phyloP scores from a whole-genome alignment of 2,113 vertebrate species.

The Gallinago jamesoni region DNA sequence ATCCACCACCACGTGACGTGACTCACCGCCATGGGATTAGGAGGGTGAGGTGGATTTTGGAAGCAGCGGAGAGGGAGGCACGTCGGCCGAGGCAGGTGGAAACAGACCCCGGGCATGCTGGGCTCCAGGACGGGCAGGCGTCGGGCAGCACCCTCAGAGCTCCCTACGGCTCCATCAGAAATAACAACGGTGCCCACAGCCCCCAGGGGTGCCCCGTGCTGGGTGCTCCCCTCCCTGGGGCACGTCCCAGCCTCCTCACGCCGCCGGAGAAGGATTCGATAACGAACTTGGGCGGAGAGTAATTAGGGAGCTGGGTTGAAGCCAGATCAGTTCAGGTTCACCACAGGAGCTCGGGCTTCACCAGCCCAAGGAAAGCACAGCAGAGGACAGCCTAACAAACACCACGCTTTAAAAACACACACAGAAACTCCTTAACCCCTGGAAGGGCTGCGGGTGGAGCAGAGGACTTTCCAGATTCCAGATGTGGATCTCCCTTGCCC shows the following conservation, averaged over 20 bases:
- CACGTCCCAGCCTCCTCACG: neutral
- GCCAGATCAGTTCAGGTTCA: neutral
- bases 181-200: neutral
- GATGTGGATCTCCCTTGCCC: neutral
- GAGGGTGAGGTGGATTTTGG: neutral
- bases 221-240: accelerated
- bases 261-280: neutral
- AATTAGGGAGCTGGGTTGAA: neutral
- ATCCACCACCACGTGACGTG: neutral
- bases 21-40: neutral
- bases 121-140: accelerated
- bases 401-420: accelerated
- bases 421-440: neutral
- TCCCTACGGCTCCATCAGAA: neutral
- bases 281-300: neutral
- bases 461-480: neutral
- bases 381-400: neutral
- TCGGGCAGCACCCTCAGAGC: neutral
- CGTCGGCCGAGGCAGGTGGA: neutral
- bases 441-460: neutral
- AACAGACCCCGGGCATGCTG: neutral
- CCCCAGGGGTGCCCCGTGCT: accelerated
- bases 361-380: neutral
- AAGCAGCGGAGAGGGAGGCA: neutral
- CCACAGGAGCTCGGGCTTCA: neutral